Conservation (phyloP, 2,888 invertebrate species). For the Unio pictorum region DNA sequence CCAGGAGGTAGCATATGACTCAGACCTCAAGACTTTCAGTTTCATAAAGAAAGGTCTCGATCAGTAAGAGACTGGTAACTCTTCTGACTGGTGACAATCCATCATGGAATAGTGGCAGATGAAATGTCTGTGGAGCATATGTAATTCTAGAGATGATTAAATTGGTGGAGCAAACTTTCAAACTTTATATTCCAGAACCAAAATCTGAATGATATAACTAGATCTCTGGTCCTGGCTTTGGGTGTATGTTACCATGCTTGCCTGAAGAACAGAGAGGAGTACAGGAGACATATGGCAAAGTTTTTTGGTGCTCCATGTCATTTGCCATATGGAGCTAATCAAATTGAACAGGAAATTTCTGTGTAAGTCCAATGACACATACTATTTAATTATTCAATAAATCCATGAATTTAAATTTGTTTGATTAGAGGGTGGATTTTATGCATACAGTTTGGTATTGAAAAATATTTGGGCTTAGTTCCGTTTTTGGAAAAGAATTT, state of each 20-base stretch:
- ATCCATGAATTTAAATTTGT: neutral
- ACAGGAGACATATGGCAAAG: constrained; percentile 30
- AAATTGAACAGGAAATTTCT: constrained; percentile 21
- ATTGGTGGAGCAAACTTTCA: no score
- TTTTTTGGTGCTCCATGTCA: constrained; percentile 28
- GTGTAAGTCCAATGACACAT: neutral
- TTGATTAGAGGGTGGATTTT: neutral
- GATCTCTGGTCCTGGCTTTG: constrained; percentile 43
- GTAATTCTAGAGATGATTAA: neutral
- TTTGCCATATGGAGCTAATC: constrained; percentile 23
- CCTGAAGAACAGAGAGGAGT: constrained; percentile 35
- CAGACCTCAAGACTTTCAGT: no score
- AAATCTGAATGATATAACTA: constrained; percentile 5
- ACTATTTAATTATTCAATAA: neutral
- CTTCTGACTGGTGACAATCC: no score
- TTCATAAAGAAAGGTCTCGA: no score
- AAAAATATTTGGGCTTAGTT: no score
- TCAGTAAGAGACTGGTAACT: no score
- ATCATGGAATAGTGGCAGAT: no score
- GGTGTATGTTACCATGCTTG: constrained; percentile 54
- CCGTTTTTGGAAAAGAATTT: no score
- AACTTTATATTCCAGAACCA: neutral
- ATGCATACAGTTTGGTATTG: no score
- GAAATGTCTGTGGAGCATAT: no score
- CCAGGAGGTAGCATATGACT: no score